These are phyloP conservation scores for Oryzias woworae DNA, from an alignment of 2,113 vertebrate species.

Conservation along the genomic window DNA sequence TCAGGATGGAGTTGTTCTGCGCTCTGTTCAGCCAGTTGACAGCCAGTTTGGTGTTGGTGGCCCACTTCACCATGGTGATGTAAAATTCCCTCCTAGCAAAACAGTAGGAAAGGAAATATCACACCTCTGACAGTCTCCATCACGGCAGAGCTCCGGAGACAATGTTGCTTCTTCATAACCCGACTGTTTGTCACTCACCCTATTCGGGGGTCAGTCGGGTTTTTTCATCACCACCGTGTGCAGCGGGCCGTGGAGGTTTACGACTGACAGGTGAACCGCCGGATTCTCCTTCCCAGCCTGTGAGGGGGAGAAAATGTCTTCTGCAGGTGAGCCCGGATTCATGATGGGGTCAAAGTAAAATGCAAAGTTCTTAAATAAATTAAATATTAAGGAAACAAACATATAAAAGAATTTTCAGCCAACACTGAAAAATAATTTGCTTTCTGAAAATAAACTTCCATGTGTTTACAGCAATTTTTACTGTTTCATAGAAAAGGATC, in stretches of 20 bases:
- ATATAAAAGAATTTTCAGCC: too few relatives aligned
- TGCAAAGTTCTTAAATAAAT: neutral
- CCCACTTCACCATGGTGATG: slow-evolving; percentile 97
- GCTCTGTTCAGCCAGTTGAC: slow-evolving; percentile 97
- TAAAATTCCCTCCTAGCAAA: slow-evolving; percentile 87
- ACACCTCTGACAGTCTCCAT: slow-evolving; percentile 1
- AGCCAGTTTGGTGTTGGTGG: slow-evolving; percentile 94
- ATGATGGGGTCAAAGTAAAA: neutral
- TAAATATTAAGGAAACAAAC: neutral
- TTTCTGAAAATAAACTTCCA: too few relatives aligned
- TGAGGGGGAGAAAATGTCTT: slow-evolving; percentile 20
- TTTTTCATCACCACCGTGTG: slow-evolving; percentile 93
- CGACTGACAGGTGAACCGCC: slow-evolving; percentile 88
- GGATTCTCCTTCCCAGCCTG: slow-evolving; percentile 94
- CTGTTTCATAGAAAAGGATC: too few relatives aligned
- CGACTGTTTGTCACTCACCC: slow-evolving; percentile 75
- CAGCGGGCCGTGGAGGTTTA: slow-evolving; percentile 90
- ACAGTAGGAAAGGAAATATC: neutral
- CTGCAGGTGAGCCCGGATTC: neutral
- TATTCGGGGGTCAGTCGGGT: slow-evolving; percentile 90
- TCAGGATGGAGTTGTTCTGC: slow-evolving; percentile 96
- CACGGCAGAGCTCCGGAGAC: neutral
- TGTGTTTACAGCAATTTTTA: too few relatives aligned
- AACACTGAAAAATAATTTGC: too few relatives aligned
- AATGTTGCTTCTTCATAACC: neutral